phyloP scores from a whole-genome alignment of 2,888 invertebrate genomes.

The Fissipunctia ypsillon region DNA sequence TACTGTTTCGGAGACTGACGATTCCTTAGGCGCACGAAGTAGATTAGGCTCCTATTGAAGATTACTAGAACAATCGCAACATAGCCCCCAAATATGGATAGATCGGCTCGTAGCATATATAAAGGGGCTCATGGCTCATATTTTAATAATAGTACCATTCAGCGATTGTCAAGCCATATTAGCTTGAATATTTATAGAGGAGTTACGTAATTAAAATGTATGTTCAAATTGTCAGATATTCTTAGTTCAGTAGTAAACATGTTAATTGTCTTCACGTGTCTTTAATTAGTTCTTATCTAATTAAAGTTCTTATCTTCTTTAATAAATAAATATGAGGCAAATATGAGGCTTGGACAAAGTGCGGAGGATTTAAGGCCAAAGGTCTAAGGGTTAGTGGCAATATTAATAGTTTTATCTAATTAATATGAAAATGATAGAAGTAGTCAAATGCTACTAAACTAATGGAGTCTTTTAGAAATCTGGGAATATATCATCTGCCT shows the following conservation, averaged over 20 bases:
- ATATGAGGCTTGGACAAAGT: conserved; percentile 33
- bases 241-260: conserved; percentile 18
- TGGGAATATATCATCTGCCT: not conserved
- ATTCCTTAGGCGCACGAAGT: not conserved
- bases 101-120: not conserved
- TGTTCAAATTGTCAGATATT: conserved; percentile 22
- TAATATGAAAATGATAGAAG: not conserved
- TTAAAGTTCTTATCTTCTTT: no score
- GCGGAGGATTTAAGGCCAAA: conserved; percentile 22
- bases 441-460: not conserved
- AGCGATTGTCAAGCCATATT: conserved; percentile 3
- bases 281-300: conserved; percentile 44
- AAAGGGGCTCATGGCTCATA: conserved; percentile 8
- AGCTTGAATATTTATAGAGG: not conserved
- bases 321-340: no score
- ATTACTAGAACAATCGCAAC: not conserved
- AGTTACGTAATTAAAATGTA: conserved; percentile 10
- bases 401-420: conserved; percentile 13
- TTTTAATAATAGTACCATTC: conserved; percentile 7
- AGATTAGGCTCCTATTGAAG: not conserved
- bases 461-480: not conserved
- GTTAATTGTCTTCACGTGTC: conserved; percentile 32
- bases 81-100: not conserved
- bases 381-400: conserved; percentile 9
- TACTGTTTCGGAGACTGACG: not conserved